phyloP scores from a whole-genome alignment of 2,797 vertebrate genomes.

The Esox masquinongy region DNA sequence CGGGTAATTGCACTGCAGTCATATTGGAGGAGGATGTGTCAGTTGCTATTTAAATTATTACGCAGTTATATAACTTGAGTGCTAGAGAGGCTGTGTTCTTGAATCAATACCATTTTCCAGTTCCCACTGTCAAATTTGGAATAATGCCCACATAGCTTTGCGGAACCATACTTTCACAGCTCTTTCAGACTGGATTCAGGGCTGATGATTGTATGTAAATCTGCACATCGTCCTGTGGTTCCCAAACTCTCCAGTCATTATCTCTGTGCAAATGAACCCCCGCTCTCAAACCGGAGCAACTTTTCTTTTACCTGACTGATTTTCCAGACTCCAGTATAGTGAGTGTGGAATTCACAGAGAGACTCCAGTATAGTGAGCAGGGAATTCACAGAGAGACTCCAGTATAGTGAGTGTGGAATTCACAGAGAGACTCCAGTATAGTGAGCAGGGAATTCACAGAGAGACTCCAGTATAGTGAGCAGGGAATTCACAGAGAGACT shows the following conservation, averaged over 20 bases:
- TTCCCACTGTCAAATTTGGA: constrained; percentile 8
- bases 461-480: too few species aligned
- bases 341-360: too few species aligned
- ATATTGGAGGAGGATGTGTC: constrained; percentile 5
- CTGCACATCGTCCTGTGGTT: constrained; percentile 11
- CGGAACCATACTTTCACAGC: neutral
- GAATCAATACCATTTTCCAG: neutral
- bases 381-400: too few species aligned
- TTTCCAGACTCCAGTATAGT: too few species aligned
- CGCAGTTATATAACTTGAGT: neutral
- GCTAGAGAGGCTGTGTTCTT: constrained; percentile 3
- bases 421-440: too few species aligned
- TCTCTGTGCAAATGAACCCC: neutral
- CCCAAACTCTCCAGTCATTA: constrained; percentile 34
- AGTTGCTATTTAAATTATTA: constrained; percentile 10
- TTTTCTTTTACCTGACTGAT: too few species aligned
- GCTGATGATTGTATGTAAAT: constrained; percentile 28
- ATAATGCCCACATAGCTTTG: neutral
- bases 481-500: too few species aligned
- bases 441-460: too few species aligned
- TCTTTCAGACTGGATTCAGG: constrained; percentile 9
- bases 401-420: too few species aligned
- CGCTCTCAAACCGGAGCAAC: neutral
- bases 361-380: too few species aligned
- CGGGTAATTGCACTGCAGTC: neutral